Evolutionary conservation across 1,140 invertebrate genomes (phyloP).

Genomic region (Paraescarpia echinospica): DNA sequence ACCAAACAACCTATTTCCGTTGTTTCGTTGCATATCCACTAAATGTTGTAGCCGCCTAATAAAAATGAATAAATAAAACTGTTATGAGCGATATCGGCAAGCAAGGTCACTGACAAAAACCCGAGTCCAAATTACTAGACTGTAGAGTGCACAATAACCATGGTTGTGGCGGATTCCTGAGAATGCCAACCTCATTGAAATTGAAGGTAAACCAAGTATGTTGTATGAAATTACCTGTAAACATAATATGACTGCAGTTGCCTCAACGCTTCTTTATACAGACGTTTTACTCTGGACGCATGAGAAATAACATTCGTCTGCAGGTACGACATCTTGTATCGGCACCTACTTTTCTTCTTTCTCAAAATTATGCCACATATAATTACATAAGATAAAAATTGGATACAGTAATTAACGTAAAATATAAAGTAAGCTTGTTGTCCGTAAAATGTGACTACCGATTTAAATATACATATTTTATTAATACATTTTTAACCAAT

Average conservation of each 20-base stretch:
- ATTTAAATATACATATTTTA: background rate
- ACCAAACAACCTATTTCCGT: too few species aligned
- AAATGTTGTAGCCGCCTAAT: background rate
- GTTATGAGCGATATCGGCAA: background rate
- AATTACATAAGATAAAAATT: background rate
- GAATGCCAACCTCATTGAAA: background rate
- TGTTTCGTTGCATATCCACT: background rate
- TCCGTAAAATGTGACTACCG: background rate
- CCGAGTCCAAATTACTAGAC: background rate
- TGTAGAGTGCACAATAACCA: background rate
- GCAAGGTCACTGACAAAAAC: background rate
- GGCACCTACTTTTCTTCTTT: background rate
- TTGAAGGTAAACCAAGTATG: background rate
- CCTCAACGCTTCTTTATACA: constrained; percentile 42
- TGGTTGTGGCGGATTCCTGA: background rate
- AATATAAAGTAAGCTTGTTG: background rate
- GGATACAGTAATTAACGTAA: background rate
- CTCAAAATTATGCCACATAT: background rate
- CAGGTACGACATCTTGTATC: constrained; percentile 32
- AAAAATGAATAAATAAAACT: background rate
- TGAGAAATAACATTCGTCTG: constrained; percentile 39
- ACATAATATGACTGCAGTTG: constrained; percentile 35
- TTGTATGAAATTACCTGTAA: constrained; percentile 26
- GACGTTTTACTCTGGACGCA: constrained; percentile 36
- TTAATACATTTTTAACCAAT: background rate